Conservation (phyloP, 2,113 vertebrate species). For the Alexandromys fortis region DNA sequence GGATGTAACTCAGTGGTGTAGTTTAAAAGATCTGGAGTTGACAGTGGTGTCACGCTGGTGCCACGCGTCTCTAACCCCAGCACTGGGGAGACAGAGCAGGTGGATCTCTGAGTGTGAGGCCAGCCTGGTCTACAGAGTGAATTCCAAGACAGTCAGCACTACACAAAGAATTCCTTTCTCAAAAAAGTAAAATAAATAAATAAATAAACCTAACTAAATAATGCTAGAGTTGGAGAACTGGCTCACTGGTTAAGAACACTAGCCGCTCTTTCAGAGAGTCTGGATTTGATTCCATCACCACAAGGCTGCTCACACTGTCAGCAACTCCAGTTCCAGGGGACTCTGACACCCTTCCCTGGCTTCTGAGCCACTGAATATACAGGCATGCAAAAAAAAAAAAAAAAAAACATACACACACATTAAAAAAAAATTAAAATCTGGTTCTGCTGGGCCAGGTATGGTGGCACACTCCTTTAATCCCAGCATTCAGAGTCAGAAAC, state of each 20-base stretch:
- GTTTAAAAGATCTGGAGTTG: not conserved
- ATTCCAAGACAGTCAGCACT: not conserved
- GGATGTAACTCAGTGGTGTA: not conserved
- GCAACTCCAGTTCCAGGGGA: not conserved
- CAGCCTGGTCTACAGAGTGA: too few species aligned
- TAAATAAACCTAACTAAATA: too few species aligned
- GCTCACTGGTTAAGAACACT: not conserved
- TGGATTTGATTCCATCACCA: not conserved
- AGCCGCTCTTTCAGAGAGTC: too few species aligned
- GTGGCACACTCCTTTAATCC: not conserved
- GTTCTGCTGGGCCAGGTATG: not conserved
- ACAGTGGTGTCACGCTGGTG: too few species aligned
- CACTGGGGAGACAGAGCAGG: too few species aligned
- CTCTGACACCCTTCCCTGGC: not conserved
- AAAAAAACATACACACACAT: not conserved
- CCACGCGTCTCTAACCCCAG: not conserved
- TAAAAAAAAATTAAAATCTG: not conserved
- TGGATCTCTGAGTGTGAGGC: too few species aligned
- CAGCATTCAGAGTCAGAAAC: too few species aligned
- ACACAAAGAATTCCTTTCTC: not conserved
- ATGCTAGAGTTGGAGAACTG: not conserved
- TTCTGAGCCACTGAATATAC: not conserved
- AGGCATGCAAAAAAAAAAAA: not conserved
- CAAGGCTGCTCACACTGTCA: not conserved
- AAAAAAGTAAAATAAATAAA: too few species aligned